phyloP scores from a whole-genome alignment of 2,113 vertebrate genomes.

The Campylorhamphus procurvoides region DNA sequence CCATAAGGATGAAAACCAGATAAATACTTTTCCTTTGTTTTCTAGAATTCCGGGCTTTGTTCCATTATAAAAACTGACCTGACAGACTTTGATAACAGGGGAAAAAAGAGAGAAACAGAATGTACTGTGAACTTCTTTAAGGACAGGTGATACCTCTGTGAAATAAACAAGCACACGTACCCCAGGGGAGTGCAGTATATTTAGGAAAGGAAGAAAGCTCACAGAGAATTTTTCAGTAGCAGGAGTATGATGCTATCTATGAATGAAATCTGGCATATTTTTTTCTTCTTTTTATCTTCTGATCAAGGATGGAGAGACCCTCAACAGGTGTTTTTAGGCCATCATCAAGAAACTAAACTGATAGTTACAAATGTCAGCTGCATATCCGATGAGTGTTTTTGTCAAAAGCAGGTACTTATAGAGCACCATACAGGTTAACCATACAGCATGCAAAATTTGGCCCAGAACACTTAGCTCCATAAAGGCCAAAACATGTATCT shows the following conservation, averaged over 20 bases:
- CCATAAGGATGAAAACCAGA: background rate
- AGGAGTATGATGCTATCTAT: background rate
- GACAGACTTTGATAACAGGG: background rate
- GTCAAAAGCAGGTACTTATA: background rate
- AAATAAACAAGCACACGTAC: background rate
- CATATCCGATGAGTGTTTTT: background rate
- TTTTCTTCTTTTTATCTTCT: background rate
- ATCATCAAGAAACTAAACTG: background rate
- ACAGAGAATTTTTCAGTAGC: background rate
- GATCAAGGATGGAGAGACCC: background rate
- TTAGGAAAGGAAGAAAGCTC: background rate
- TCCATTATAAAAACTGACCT: conserved; percentile 17
- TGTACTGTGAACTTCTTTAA: background rate
- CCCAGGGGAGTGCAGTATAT: background rate
- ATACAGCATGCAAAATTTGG: background rate
- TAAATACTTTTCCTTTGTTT: background rate
- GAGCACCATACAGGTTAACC: background rate
- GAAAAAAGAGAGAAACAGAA: conserved; percentile 8
- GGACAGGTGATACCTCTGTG: background rate
- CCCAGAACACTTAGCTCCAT: background rate
- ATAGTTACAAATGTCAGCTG: background rate
- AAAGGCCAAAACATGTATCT: background rate
- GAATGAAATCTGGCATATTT: background rate
- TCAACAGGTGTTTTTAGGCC: background rate
- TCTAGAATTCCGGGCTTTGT: background rate